A percentile compares a stretch with the other conserved stretches of the same genome.
These are phyloP conservation scores for Gymnoscopelus braueri DNA, from an alignment of 2,797 vertebrate species.

Conservation along the genomic window DNA sequence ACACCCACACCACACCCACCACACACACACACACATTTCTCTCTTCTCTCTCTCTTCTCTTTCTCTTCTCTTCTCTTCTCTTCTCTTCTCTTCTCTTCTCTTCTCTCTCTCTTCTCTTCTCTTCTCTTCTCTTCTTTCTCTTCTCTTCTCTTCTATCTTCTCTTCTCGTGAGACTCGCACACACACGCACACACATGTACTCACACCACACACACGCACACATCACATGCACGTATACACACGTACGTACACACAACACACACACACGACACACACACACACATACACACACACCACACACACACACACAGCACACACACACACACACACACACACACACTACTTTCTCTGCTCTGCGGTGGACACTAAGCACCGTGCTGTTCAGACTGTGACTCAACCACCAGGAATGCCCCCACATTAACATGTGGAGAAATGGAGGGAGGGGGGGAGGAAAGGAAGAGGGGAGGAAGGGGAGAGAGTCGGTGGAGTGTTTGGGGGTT, in stretches of 20 bases:
- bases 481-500: background rate
- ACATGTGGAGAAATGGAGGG: slow-evolving; percentile 67
- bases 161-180: background rate
- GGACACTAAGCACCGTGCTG: slow-evolving; percentile 68
- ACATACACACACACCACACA: slow-evolving; percentile 14
- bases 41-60: slow-evolving; percentile 6
- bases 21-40: background rate
- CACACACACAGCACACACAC: background rate
- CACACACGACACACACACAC: slow-evolving; percentile 12
- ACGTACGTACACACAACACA: slow-evolving; percentile 5
- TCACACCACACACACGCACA: too few relatives aligned
- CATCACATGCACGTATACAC: slow-evolving; percentile 19
- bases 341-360: slow-evolving; percentile 55
- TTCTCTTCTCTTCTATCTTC: slow-evolving; percentile 14
- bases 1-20: too few relatives aligned
- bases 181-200: too few relatives aligned
- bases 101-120: slow-evolving; percentile 4
- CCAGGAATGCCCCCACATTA: slow-evolving; percentile 76
- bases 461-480: background rate
- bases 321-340: background rate
- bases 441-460: slow-evolving; percentile 33
- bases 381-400: slow-evolving; percentile 75
- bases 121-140: slow-evolving; percentile 18
- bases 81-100: slow-evolving; percentile 4
- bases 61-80: slow-evolving; percentile 7